Evolutionary conservation across 1,140 invertebrate genomes (phyloP), one percentile per base, ranked within the genome.

Genomic region (Drosophila setifemur): DNA sequence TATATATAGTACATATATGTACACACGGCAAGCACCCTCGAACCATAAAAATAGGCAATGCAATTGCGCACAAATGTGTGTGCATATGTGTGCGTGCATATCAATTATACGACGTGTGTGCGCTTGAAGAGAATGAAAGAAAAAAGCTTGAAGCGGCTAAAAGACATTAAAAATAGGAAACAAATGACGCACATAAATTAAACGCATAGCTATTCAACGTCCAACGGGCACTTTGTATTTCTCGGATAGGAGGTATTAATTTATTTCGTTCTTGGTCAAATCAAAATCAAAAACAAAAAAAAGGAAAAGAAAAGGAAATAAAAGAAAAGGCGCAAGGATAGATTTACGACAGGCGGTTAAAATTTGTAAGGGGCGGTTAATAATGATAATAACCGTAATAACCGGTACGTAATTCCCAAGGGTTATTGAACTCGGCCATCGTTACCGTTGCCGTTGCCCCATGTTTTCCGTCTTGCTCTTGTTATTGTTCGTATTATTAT

Each of bases 351-450:
- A 26, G 2, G 11, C 12, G 12, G 9, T 3, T 29, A 11, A 11
- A 8, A 47, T 16, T 18, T 8, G 28, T 25, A 5, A 23, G 28
- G 29, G 60, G 11, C 8, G 12, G 58, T 40, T 66, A 66, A 66
- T 66, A 66, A 63, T 67, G 43, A 71, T 63, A 72, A 72, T 72
- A 72, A 63, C 48, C 23, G 11, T 72, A 72, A 72, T 54, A 54
- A 72, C 28, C 43, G 68, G 69, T 72, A 72, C 48, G 57, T 61
- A 72, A 72, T 72, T 61, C 55, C 47, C 31, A 72, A 72, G 64
- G 69, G 69, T 72, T 55, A 72, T 72, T 72, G 69, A 72, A 72
- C 69, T 47, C 68, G 16, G 47, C 42, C 69, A 37, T 49, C 57
- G 69, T 47, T 48, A 43, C 55, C 67, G 57, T 53, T 68, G 44